Evolutionary conservation across 2,113 vertebrate genomes (phyloP), one percentile per base, ranked within the genome.

Genomic region (Brachypodius melanocephalos): DNA sequence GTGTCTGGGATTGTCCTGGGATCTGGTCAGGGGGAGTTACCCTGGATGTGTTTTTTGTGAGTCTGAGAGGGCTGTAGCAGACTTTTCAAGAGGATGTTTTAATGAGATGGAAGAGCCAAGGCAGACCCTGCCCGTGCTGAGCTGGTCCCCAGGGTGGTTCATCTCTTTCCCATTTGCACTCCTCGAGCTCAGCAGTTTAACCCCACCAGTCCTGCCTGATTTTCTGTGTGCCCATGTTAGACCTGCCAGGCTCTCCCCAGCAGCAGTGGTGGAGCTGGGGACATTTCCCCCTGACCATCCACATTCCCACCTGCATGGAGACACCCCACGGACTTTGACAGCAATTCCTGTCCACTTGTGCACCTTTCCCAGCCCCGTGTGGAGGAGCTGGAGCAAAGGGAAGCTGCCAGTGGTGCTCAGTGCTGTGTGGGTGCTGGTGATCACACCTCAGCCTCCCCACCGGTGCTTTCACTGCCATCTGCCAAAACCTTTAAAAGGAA

Each of bases 381-480:
- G 62, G 9, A 51, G 57, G 52, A 40, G 63, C 85, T 66, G 81
- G 38, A 51, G 58, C 48, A 14, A 17, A 81, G n/a, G 9, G 36
- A 71, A 32, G 48, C 57, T 0, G 0, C 31, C 4, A 1, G 48
- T 0, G 1, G 31, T 43, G 66, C 71, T 57, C 0, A 0, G 42
- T 42, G 51, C 79, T 65, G 24, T 26, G 10, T 3, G 3, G 59
- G 11, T 32, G 51, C 52, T 24, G 28, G 6, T 32, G 2, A 2
- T 59, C 21, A 15, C 65, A 81, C 52, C 77, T 93, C 29, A 16
- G 46, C 66, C 38, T 63, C 24, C 15, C 74, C 2, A 0, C 29
- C n/a, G 42, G 6, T 21, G 19, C 26, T 76, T 86, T 89, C 0
- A 0, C 29, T 86, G 48, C 38, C 13, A 1, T 66, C 75, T 87